Conservation (phyloP, 1,140 invertebrate species). For the Halictus rubicundus region DNA sequence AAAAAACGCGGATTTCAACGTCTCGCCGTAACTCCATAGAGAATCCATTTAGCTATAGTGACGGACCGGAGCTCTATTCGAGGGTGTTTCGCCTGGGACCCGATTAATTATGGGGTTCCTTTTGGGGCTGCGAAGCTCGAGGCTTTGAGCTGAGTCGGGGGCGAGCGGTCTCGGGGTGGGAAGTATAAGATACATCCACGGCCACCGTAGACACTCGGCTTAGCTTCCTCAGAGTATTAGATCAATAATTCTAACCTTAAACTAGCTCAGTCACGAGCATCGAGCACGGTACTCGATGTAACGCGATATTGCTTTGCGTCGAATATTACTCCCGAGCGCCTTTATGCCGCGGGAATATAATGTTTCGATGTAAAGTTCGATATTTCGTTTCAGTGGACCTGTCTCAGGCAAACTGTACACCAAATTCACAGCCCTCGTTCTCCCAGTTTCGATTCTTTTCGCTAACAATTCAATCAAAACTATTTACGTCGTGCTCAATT, state of each 20-base stretch:
- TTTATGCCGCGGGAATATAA: conserved; percentile 38
- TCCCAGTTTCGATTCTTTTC: neutral
- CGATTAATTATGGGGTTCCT: conserved; percentile 79
- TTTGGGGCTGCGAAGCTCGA: conserved; percentile 71
- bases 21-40: conserved; percentile 35
- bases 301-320: conserved; percentile 65
- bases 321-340: conserved; percentile 46
- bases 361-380: conserved; percentile 44
- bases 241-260: conserved; percentile 80
- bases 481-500: too few relatives aligned
- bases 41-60: conserved; percentile 64
- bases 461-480: neutral
- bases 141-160: conserved; percentile 76
- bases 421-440: neutral
- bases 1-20: neutral
- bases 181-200: conserved; percentile 76
- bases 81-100: conserved; percentile 73
- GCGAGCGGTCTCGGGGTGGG: conserved; percentile 65
- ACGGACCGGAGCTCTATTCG: conserved; percentile 54
- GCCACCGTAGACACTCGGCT: conserved; percentile 74
- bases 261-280: conserved; percentile 65
- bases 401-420: neutral
- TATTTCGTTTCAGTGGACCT: conserved; percentile 38
- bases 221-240: conserved; percentile 79
- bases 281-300: conserved; percentile 61